phyloP scores from a whole-genome alignment of 1,140 invertebrate species.

The Neodiprion fabricii region DNA sequence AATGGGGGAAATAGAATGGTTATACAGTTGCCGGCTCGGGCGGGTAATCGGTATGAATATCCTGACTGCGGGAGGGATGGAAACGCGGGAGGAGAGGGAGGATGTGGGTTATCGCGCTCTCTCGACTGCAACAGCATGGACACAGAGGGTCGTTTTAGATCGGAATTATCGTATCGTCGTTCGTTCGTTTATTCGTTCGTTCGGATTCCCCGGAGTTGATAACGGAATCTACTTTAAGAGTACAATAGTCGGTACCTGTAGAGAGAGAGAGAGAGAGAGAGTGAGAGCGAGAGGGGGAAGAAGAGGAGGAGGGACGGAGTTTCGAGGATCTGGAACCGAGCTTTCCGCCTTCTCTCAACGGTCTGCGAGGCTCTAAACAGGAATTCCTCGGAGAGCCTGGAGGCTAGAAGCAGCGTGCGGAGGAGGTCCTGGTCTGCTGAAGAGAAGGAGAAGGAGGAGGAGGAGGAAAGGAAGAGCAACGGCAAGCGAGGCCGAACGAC shows the following conservation, averaged over 20 bases:
- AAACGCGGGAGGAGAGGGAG: too few relatives aligned
- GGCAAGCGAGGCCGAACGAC: not conserved
- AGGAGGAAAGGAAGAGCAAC: slow-evolving; percentile 14
- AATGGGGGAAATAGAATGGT: too few relatives aligned
- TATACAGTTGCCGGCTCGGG: too few relatives aligned
- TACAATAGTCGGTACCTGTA: slow-evolving; percentile 14
- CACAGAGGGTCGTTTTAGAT: too few relatives aligned
- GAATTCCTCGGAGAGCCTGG: slow-evolving; percentile 22
- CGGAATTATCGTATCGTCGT: not conserved
- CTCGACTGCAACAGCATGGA: too few relatives aligned
- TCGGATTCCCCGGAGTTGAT: not conserved
- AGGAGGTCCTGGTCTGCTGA: slow-evolving; percentile 10
- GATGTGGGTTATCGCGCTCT: not conserved
- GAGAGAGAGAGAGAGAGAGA: slow-evolving; percentile 3
- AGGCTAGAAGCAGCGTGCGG: slow-evolving; percentile 10
- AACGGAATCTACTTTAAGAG: not conserved
- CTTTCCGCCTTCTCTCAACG: not conserved
- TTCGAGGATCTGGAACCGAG: slow-evolving; percentile 25
- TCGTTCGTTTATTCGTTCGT: not conserved
- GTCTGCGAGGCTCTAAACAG: slow-evolving; percentile 18
- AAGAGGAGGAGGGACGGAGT: slow-evolving; percentile 25
- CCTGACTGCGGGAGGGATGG: too few relatives aligned
- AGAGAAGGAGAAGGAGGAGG: not conserved
- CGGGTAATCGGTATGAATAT: too few relatives aligned
- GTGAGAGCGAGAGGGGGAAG: not conserved